Conservation (phyloP, 2,113 vertebrate genomes). For the Cranoglanis bouderius region DNA sequence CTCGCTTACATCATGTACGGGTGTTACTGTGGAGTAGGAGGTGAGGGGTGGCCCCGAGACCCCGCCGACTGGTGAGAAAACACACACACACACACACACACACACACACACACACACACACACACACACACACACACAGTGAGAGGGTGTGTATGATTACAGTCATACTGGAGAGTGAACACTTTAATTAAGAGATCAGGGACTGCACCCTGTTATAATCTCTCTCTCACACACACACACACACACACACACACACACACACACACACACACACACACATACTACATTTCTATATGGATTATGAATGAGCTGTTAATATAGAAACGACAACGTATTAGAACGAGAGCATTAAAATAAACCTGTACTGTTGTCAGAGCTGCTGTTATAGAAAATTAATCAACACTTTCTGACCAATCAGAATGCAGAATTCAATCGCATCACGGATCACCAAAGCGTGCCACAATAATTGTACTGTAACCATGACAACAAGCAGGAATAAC, state of each 20-base stretch:
- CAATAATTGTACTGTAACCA: neutral
- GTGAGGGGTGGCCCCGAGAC: conserved; percentile 66
- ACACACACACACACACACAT: neutral
- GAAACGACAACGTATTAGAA: neutral
- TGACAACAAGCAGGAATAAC: neutral
- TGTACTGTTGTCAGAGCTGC: neutral
- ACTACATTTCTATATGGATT: neutral
- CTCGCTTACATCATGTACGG: conserved; percentile 81
- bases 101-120: neutral
- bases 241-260: neutral
- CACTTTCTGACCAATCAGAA: neutral
- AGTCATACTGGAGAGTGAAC: neutral
- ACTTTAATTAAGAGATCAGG: neutral
- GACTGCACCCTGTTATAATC: neutral
- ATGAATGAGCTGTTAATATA: neutral
- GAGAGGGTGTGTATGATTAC: neutral
- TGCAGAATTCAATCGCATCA: neutral
- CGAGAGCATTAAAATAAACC: neutral
- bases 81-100: conserved; percentile 29
- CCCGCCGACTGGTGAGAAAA: conserved; percentile 72
- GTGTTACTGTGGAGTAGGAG: conserved; percentile 87
- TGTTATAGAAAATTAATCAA: neutral
- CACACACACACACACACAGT: neutral
- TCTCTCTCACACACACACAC: neutral
- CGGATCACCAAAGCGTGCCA: neutral